Evolutionary conservation across 2,113 vertebrate genomes (phyloP).

Genomic region (Bothrops jararaca): DNA sequence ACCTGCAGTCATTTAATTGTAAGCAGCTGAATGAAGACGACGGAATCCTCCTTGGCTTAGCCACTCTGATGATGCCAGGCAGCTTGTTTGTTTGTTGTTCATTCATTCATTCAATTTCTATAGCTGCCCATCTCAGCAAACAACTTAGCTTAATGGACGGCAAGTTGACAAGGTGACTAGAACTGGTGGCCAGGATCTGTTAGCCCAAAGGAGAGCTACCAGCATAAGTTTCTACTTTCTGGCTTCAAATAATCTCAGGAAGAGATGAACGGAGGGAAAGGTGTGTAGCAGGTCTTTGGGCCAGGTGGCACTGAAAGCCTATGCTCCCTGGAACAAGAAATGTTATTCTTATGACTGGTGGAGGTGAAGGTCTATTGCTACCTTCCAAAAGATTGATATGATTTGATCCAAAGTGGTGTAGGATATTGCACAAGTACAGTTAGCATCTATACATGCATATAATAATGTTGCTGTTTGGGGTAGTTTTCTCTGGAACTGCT

Average conservation of each 20-base stretch:
- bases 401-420: constrained; percentile 9
- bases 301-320: background rate
- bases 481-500: background rate
- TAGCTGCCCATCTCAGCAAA: no score
- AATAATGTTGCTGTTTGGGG: background rate
- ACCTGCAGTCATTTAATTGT: background rate
- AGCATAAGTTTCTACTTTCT: background rate
- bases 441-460: background rate
- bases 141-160: background rate
- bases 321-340: background rate
- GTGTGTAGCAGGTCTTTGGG: background rate
- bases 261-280: background rate
- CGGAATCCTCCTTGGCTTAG: background rate
- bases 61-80: background rate
- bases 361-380: background rate
- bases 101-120: no score
- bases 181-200: background rate
- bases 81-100: no score
- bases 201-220: background rate
- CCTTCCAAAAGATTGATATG: background rate
- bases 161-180: background rate
- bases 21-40: background rate
- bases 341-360: background rate
- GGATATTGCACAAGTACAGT: constrained; percentile 12
- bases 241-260: background rate